Evolutionary conservation across 2,888 invertebrate genomes (phyloP).

Genomic region (Cheilosia variabilis): DNA sequence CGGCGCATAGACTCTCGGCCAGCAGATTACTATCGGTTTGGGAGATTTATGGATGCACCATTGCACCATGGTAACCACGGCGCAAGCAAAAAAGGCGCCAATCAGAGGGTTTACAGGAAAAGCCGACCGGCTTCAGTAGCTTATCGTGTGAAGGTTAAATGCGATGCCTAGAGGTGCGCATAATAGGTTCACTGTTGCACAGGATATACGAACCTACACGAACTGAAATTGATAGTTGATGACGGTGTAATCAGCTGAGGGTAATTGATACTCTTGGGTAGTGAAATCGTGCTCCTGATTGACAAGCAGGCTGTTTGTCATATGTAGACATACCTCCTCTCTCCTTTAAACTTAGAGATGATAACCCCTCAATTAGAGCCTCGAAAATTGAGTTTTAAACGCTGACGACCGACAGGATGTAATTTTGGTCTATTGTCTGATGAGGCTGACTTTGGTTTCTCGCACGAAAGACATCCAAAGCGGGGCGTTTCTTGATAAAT

Average conservation of each 20-base stretch:
- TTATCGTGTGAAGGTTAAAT: conserved; percentile 72
- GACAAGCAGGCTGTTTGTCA: conserved; percentile 41
- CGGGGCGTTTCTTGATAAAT: conserved; percentile 29
- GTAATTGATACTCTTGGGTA: conserved; percentile 65
- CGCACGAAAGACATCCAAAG: neutral
- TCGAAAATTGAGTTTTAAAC: neutral
- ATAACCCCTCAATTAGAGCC: neutral
- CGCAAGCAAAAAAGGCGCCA: conserved; percentile 63
- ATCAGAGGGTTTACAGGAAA: conserved; percentile 50
- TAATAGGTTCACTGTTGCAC: conserved; percentile 51
- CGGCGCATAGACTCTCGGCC: conserved; percentile 54
- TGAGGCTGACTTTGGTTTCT: neutral
- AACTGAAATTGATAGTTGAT: conserved; percentile 72
- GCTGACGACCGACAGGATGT: neutral
- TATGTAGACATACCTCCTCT: neutral
- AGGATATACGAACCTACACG: conserved; percentile 60
- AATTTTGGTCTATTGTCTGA: neutral
- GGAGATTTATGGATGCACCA: conserved; percentile 72
- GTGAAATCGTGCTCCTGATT: conserved; percentile 50
- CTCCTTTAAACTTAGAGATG: neutral
- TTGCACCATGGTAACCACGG: conserved; percentile 33
- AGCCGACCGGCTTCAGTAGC: conserved; percentile 61
- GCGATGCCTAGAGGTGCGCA: conserved; percentile 47
- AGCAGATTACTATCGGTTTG: conserved; percentile 71
- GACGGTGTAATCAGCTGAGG: conserved; percentile 55